Evolutionary conservation across 2,113 vertebrate species (phyloP).

Genomic region (Sphyrna mokarran): DNA sequence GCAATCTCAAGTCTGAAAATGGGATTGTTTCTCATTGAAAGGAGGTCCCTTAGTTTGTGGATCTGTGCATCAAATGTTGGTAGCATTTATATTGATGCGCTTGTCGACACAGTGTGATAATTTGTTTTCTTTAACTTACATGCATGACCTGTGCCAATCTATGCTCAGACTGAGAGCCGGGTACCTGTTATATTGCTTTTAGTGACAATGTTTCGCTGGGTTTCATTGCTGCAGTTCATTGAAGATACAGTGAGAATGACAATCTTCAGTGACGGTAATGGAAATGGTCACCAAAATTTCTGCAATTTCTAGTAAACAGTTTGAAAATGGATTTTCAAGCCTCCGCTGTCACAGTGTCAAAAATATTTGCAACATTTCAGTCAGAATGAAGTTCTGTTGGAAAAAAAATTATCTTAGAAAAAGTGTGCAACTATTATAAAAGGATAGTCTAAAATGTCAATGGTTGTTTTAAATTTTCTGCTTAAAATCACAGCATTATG

Average conservation of each 20-base stretch:
- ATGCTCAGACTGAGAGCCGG: not conserved
- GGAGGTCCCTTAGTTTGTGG: not conserved
- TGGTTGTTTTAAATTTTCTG: not conserved
- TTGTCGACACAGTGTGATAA: not conserved
- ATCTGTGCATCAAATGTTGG: not conserved
- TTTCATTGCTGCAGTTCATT: not conserved
- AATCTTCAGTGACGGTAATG: not conserved
- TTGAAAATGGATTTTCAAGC: not conserved
- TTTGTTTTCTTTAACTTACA: not conserved
- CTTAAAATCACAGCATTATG: not conserved
- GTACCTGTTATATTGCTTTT: not conserved
- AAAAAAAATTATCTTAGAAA: not conserved
- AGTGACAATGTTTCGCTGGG: not conserved
- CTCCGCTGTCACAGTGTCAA: conserved; percentile 17
- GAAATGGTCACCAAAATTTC: not conserved
- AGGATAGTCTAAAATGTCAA: not conserved
- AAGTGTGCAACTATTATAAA: not conserved
- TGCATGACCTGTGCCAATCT: not conserved
- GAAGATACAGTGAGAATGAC: not conserved
- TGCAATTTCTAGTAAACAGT: not conserved
- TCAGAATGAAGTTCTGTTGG: not conserved
- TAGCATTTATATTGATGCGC: not conserved
- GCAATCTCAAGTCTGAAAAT: not conserved
- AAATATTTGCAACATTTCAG: not conserved
- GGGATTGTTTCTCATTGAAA: not conserved